Base-by-base conservation (phyloP, 1,140 invertebrate genomes). In the Trinorchestia longiramus region DNA sequence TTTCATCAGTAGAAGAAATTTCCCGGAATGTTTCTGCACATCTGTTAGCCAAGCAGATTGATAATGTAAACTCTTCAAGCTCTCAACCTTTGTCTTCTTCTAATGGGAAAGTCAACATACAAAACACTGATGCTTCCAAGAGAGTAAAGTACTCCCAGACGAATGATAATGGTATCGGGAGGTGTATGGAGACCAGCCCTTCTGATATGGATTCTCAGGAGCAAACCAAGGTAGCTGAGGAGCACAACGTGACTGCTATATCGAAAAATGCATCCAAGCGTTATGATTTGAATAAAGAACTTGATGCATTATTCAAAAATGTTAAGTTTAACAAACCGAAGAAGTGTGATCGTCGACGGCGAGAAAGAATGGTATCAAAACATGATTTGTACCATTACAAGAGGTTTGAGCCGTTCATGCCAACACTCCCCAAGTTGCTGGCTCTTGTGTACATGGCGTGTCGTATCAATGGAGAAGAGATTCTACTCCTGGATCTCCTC, bases 381-480 rank as follows among this genome's bases (percentile, higher is more conserved):
- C 6, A 19, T 45, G 92, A 94, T 45, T 43, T 44, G 40, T 6
- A 47, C 8, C 4, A 28, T 15, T 94, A 94, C 43, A 94, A 47
- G 40, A 45, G 41, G 40, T 94, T 94, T 15, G 43, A 94, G 92
- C 92, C 92, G 11, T 94, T 41, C 40, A 40, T 28, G 11, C 92
- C 92, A 44, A 94, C 92, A 6, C 43, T 94, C 47, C 41, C 92
- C 43, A 94, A 94, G 40, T 47, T 94, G 40, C 43, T 94, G 44
- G 92, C 92, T 15, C 44, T 94, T 6, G 41, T 94, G 11, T 94
- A 94, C 92, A 94, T 94, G 6, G 92, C 92, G 4, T 94, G 92
- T 40, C 92, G 92, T n/a, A 15, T 94, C 92, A 94, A 94, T 94
- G 92, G 92, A 94, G 92, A 94, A 94, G 92, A 94, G 43, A 45